Evolutionary conservation across 2,113 vertebrate genomes (phyloP).

Genomic region (Petroica traversi): DNA sequence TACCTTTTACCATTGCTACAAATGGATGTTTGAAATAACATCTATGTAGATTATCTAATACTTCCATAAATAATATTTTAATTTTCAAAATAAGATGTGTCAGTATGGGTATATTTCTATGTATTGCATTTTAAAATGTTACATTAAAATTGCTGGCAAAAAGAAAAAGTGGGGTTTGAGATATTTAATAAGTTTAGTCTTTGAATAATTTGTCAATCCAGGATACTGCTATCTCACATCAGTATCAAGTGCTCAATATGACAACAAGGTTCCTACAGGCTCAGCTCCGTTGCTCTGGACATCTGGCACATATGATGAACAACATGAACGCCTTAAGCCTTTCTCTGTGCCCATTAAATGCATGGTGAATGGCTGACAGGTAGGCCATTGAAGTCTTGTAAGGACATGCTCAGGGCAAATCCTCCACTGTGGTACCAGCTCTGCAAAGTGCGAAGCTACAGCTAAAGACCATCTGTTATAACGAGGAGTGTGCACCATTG

Average conservation of each 20-base stretch:
- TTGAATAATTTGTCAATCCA: not conserved
- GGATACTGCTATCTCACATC: not conserved
- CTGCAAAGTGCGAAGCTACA: not conserved
- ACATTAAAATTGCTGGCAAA: not conserved
- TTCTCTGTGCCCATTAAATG: not conserved
- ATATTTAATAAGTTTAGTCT: not conserved
- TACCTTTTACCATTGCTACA: not conserved
- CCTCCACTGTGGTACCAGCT: not conserved
- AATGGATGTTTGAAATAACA: not conserved
- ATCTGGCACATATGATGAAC: conserved; percentile 25
- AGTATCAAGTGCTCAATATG: not conserved
- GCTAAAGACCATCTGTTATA: conserved; percentile 18
- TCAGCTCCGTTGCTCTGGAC: not conserved
- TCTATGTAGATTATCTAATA: not conserved
- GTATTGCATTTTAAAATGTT: not conserved
- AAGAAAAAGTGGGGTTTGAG: not conserved
- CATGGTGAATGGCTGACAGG: conserved; percentile 5
- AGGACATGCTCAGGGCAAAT: conserved; percentile 1
- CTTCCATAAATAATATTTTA: not conserved
- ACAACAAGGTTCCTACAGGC: not conserved
- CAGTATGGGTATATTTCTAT: not conserved
- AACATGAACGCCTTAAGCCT: not conserved
- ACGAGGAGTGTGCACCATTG: not conserved
- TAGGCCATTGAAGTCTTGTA: not conserved
- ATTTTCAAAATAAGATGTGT: not conserved